These are phyloP conservation scores for Eciton burchellii DNA, from an alignment of 1,140 invertebrate species.

Conservation along the genomic window DNA sequence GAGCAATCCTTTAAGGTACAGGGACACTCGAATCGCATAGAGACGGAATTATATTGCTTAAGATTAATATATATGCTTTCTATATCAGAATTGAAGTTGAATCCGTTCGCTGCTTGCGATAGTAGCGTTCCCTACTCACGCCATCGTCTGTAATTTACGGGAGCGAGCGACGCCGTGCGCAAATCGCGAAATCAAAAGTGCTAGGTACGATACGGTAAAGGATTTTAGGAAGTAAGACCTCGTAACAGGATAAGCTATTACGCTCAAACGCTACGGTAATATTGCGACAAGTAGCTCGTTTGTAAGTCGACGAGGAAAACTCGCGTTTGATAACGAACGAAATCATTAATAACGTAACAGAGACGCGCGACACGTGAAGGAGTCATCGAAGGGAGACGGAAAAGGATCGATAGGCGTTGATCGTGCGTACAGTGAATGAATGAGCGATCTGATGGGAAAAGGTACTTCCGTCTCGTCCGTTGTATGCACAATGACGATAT, in stretches of 20 bases:
- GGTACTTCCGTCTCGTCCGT: too few species aligned
- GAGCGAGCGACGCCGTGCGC: conserved; percentile 20
- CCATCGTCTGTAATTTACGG: conserved; percentile 36
- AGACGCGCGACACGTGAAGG: conserved; percentile 1
- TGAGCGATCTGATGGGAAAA: too few species aligned
- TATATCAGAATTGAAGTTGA: conserved; percentile 27
- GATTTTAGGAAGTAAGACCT: conserved; percentile 48
- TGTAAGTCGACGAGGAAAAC: conserved; percentile 22
- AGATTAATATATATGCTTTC: conserved; percentile 33
- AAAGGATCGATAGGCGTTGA: background rate
- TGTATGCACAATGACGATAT: too few species aligned
- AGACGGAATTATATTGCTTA: conserved; percentile 23
- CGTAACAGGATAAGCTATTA: conserved; percentile 21
- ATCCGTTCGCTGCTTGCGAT: conserved; percentile 15
- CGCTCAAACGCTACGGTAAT: conserved; percentile 49
- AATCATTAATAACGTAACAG: conserved; percentile 16
- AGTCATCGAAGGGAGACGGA: background rate
- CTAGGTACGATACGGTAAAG: conserved; percentile 15
- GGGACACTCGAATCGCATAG: conserved; percentile 20
- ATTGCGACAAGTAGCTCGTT: conserved; percentile 24
- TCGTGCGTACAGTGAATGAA: background rate
- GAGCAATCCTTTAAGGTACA: conserved; percentile 38
- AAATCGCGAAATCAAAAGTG: conserved; percentile 56
- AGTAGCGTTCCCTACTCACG: background rate
- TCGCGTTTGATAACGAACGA: conserved; percentile 21